phyloP scores from a whole-genome alignment of 2,888 invertebrate genomes.

The Cepaea hortensis region DNA sequence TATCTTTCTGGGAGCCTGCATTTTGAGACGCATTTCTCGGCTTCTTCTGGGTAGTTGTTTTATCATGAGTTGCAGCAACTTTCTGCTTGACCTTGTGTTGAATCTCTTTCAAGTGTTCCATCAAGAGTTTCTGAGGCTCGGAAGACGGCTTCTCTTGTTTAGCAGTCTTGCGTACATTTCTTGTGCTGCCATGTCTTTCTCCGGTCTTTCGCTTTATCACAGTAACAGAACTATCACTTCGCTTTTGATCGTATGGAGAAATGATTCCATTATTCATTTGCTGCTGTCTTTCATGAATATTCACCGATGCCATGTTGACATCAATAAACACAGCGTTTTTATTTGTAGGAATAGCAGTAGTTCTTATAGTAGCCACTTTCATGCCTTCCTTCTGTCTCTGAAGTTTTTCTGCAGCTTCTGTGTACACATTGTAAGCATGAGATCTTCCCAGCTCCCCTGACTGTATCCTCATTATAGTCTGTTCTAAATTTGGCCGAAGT shows the following conservation, averaged over 20 bases:
- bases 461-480: conserved; percentile 56
- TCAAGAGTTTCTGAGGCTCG: conserved; percentile 40
- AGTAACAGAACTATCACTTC: conserved; percentile 5
- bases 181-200: conserved; percentile 4
- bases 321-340: conserved; percentile 62
- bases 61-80: conserved; percentile 1
- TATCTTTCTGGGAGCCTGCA: neutral
- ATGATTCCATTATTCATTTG: neutral
- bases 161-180: conserved; percentile 8
- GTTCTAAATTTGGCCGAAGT: conserved; percentile 34
- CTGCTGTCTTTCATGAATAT: conserved; percentile 29
- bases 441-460: conserved; percentile 63
- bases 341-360: conserved; percentile 61
- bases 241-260: neutral
- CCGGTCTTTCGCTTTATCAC: conserved; percentile 25
- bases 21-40: neutral
- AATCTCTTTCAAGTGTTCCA: conserved; percentile 48
- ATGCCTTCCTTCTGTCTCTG: conserved; percentile 55
- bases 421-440: conserved; percentile 62
- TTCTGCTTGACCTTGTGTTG: conserved; percentile 47
- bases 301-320: conserved; percentile 35
- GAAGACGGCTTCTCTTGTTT: conserved; percentile 27
- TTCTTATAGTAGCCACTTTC: conserved; percentile 55
- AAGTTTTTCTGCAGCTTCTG: conserved; percentile 62
- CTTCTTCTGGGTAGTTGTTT: neutral